Conservation (phyloP, 2,113 vertebrate genomes). For the Elaphurus davidianus region DNA sequence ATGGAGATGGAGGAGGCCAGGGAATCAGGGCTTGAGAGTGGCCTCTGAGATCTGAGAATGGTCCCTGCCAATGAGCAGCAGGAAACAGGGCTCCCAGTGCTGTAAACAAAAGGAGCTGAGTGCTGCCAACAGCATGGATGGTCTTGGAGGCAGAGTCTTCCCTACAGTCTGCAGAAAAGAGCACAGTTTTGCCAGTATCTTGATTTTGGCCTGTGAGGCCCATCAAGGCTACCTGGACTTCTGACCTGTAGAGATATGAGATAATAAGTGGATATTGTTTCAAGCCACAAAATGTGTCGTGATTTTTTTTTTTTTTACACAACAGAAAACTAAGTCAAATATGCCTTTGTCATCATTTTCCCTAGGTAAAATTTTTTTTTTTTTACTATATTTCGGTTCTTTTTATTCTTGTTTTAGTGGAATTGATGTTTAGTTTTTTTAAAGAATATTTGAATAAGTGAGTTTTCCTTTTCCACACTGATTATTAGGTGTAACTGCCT, state of each 20-base stretch:
- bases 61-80: no score
- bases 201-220: not conserved
- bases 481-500: not conserved
- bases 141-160: not conserved
- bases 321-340: not conserved
- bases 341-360: not conserved
- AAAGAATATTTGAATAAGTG: not conserved
- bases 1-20: not conserved
- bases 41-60: not conserved
- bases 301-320: not conserved
- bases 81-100: not conserved
- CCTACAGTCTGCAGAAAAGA: not conserved
- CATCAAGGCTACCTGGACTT: not conserved
- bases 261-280: not conserved
- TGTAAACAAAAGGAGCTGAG: not conserved
- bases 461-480: not conserved
- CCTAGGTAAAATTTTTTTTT: not conserved
- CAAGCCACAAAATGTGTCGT: not conserved
- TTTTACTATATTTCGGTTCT: not conserved
- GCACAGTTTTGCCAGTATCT: not conserved
- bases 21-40: no score
- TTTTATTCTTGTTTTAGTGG: not conserved
- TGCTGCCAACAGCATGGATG: not conserved
- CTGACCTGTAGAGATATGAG: not conserved
- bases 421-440: not conserved